Percentiles rank a stretch among this genome's conserved stretches.
These are phyloP conservation scores for Leptopilina boulardi DNA, from an alignment of 1,140 invertebrate species.

Conservation along the genomic window DNA sequence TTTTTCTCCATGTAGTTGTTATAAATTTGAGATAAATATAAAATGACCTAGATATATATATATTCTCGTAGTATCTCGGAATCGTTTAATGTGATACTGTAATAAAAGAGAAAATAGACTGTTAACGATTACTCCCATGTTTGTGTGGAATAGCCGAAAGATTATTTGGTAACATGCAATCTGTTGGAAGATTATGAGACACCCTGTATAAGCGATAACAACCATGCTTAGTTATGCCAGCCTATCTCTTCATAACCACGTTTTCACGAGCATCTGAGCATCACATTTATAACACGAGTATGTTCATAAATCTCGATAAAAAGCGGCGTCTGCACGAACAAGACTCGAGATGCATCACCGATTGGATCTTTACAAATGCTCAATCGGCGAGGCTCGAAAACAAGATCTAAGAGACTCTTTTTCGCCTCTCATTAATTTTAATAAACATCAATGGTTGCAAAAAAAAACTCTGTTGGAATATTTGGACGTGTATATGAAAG, in stretches of 20 bases:
- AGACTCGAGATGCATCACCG: constrained; percentile 26
- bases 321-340: constrained; percentile 30
- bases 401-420: constrained; percentile 5
- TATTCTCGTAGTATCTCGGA: neutral
- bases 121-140: neutral
- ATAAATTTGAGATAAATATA: neutral
- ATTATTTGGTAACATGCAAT: constrained; percentile 5
- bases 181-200: neutral
- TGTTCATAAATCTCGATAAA: constrained; percentile 30
- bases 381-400: neutral
- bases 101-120: neutral
- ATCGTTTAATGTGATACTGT: neutral
- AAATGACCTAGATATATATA: neutral
- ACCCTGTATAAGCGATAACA: constrained; percentile 17
- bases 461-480: constrained; percentile 43
- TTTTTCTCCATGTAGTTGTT: no score
- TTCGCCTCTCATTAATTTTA: constrained; percentile 9
- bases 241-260: constrained; percentile 21
- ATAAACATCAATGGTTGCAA: neutral
- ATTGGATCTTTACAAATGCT: constrained; percentile 30
- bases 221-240: neutral
- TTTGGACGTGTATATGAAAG: constrained; percentile 35
- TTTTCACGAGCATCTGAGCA: constrained; percentile 20
- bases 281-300: constrained; percentile 19
- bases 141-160: neutral